Conservation (phyloP, 2,113 vertebrate genomes). For the Myotis yumanensis region DNA sequence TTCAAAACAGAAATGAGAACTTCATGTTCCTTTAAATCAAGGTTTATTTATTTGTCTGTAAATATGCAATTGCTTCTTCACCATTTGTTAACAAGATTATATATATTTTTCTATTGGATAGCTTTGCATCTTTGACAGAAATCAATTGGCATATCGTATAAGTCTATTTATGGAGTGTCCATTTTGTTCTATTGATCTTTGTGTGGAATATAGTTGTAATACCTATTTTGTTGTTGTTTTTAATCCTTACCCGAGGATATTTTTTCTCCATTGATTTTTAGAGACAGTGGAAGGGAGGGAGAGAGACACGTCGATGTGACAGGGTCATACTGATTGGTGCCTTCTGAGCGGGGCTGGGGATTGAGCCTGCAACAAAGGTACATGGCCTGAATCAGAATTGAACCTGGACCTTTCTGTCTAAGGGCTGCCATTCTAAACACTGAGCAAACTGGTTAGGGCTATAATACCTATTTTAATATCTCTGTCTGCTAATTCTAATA, state of each 20-base stretch:
- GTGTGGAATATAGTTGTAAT: neutral
- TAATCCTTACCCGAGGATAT: too few relatives aligned
- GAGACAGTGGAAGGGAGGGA: too few relatives aligned
- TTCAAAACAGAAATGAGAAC: constrained; percentile 3
- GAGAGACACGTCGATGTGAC: too few relatives aligned
- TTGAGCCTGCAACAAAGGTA: too few relatives aligned
- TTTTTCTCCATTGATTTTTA: too few relatives aligned
- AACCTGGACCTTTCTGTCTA: too few relatives aligned
- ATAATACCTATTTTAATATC: neutral
- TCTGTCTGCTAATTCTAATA: neutral
- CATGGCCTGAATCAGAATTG: too few relatives aligned
- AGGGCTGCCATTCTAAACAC: too few relatives aligned
- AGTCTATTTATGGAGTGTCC: neutral
- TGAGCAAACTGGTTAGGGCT: too few relatives aligned
- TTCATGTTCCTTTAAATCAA: neutral
- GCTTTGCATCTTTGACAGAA: neutral
- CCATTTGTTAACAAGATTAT: neutral
- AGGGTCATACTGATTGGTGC: too few relatives aligned
- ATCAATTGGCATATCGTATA: neutral
- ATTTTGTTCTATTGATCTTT: neutral
- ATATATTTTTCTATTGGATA: neutral
- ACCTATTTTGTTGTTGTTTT: neutral
- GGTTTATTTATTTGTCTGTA: neutral
- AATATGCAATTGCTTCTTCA: neutral
- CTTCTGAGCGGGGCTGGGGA: too few relatives aligned